A percentile compares a stretch with the other conserved stretches of the same genome.
These are phyloP conservation scores for Drosophila sulfurigaster DNA, from an alignment of 1,140 invertebrate species.

Conservation along the genomic window DNA sequence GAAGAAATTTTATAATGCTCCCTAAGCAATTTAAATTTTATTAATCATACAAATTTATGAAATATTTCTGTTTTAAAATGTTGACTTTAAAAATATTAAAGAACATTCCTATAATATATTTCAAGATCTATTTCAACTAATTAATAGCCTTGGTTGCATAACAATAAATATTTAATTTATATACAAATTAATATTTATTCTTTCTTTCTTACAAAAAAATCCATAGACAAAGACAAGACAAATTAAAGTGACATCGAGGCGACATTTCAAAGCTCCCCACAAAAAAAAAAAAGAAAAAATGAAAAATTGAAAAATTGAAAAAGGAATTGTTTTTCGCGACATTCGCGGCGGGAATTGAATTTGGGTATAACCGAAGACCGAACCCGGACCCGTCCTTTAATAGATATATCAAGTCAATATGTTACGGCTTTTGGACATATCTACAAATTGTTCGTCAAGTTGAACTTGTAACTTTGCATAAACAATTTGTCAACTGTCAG, in stretches of 20 bases:
- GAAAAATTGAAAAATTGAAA: slow-evolving; percentile 9
- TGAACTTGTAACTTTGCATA: slow-evolving; percentile 64
- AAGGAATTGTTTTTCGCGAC: slow-evolving; percentile 7
- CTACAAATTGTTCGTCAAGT: slow-evolving; percentile 48
- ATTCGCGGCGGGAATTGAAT: slow-evolving; percentile 16
- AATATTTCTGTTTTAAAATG: too few species aligned
- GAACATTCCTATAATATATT: too few species aligned
- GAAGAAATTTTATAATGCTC: too few species aligned
- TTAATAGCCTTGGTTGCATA: too few species aligned
- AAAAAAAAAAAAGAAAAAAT: neutral
- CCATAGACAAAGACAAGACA: neutral
- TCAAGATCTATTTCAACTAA: too few species aligned
- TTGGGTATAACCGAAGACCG: neutral
- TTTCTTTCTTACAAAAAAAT: neutral
- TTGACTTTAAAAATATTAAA: too few species aligned
- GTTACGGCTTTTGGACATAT: slow-evolving; percentile 27
- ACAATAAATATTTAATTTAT: too few species aligned
- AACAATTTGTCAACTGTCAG: slow-evolving; percentile 80
- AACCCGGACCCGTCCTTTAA: slow-evolving; percentile 2
- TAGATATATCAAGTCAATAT: slow-evolving; percentile 39
- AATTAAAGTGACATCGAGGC: neutral
- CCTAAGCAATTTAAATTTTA: too few species aligned
- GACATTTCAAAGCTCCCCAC: neutral
- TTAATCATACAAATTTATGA: too few species aligned
- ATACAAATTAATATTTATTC: too few species aligned